phyloP scores from a whole-genome alignment of 2,888 invertebrate genomes.

The Brachyopa scutellaris region DNA sequence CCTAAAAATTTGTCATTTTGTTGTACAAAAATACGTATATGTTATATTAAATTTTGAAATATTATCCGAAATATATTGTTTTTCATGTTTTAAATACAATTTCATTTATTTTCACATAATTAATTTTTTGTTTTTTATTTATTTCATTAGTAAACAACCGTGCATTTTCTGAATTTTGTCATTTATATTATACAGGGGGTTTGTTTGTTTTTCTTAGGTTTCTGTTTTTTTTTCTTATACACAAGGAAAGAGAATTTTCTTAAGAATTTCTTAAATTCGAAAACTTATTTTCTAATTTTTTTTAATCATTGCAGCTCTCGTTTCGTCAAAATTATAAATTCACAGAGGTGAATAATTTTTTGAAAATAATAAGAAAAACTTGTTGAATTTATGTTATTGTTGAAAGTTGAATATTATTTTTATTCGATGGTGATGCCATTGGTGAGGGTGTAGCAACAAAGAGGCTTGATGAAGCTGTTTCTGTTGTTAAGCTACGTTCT shows the following conservation, averaged over 20 bases:
- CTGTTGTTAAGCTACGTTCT: slow-evolving; percentile 80
- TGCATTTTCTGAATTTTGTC: slow-evolving; percentile 72
- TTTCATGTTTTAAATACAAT: slow-evolving; percentile 48
- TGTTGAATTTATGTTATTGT: slow-evolving; percentile 77
- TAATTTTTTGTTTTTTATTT: slow-evolving; percentile 29
- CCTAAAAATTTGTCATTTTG: slow-evolving; percentile 54
- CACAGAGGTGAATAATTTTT: slow-evolving; percentile 12
- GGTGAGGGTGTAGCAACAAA: slow-evolving; percentile 81
- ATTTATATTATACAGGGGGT: slow-evolving; percentile 66
- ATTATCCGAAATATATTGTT: slow-evolving; percentile 60
- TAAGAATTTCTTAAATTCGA: slow-evolving; percentile 44
- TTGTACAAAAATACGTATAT: slow-evolving; percentile 72
- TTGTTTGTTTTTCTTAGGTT: slow-evolving; percentile 48
- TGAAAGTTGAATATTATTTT: slow-evolving; percentile 78
- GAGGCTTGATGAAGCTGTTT: slow-evolving; percentile 81
- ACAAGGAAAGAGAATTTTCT: slow-evolving; percentile 54
- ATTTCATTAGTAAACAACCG: slow-evolving; percentile 73
- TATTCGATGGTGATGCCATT: slow-evolving; percentile 80
- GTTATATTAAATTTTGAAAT: slow-evolving; percentile 64
- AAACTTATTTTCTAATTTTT: slow-evolving; percentile 17
- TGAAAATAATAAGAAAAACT: not conserved
- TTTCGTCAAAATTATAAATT: slow-evolving; percentile 32
- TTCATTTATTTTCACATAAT: slow-evolving; percentile 58
- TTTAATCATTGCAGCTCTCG: slow-evolving; percentile 12
- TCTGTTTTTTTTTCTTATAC: slow-evolving; percentile 36